Evolutionary conservation across 2,888 invertebrate species (phyloP).

Genomic region (Stramonita haemastoma): DNA sequence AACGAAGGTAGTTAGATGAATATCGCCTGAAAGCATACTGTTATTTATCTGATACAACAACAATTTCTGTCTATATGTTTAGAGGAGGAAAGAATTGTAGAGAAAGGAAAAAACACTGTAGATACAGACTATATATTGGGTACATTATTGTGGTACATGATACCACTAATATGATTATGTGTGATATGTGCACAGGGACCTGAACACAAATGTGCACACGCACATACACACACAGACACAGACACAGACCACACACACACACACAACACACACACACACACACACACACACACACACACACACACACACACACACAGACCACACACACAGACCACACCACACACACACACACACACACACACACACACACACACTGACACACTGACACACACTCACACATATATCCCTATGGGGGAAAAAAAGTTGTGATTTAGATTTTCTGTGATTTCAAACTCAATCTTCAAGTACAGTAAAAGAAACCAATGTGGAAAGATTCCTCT

Average conservation of each 20-base stretch:
- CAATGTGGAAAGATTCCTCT: background rate
- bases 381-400: background rate
- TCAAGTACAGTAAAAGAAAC: background rate
- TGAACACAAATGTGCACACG: background rate
- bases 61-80: background rate
- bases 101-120: too few species aligned
- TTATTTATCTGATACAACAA: too few species aligned
- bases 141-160: background rate
- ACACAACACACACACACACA: slow-evolving; percentile 12
- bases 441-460: background rate
- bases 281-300: slow-evolving; percentile 13
- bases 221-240: background rate
- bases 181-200: background rate
- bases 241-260: background rate
- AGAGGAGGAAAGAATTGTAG: background rate
- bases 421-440: background rate
- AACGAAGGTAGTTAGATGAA: too few species aligned
- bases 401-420: background rate
- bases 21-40: too few species aligned
- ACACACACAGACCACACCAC: background rate
- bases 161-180: background rate
- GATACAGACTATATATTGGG: background rate
- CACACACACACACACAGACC: slow-evolving; percentile 6
- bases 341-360: background rate
- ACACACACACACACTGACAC: slow-evolving; percentile 15